Conservation (phyloP, 2,797 vertebrate genomes). For the Enteromius trimaculatus region DNA sequence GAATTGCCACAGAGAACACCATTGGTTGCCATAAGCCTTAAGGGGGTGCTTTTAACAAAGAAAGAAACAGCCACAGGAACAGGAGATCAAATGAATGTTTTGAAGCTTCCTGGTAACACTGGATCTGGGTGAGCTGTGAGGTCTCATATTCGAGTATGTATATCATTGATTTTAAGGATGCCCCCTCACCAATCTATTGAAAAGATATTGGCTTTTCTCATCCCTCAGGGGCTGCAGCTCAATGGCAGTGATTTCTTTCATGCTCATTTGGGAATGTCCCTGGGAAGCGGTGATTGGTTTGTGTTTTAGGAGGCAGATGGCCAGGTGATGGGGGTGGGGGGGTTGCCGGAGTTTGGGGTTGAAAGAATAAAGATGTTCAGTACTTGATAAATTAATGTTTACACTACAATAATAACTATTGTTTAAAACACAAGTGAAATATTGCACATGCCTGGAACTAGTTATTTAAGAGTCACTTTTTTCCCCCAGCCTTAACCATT, state of each 20-base stretch:
- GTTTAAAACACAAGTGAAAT: not conserved
- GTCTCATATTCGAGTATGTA: not conserved
- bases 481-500: not conserved
- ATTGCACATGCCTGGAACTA: not conserved
- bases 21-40: not conserved
- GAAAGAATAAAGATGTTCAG: not conserved
- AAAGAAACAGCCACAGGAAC: not conserved
- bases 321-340: not conserved
- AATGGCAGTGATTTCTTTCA: constrained; percentile 40
- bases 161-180: not conserved
- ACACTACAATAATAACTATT: not conserved
- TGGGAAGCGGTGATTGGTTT: not conserved
- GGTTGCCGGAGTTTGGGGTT: not conserved
- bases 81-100: not conserved
- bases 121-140: not conserved
- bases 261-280: constrained; percentile 15
- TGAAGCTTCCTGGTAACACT: not conserved
- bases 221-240: constrained; percentile 37
- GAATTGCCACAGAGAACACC: constrained; percentile 3
- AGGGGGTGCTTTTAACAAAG: constrained; percentile 13
- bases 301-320: not conserved
- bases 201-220: constrained; percentile 42
- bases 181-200: constrained; percentile 9
- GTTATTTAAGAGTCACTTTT: not conserved
- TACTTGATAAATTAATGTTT: not conserved